Evolutionary conservation across 2,797 vertebrate species (phyloP).

Genomic region (Champsocephalus gunnari): DNA sequence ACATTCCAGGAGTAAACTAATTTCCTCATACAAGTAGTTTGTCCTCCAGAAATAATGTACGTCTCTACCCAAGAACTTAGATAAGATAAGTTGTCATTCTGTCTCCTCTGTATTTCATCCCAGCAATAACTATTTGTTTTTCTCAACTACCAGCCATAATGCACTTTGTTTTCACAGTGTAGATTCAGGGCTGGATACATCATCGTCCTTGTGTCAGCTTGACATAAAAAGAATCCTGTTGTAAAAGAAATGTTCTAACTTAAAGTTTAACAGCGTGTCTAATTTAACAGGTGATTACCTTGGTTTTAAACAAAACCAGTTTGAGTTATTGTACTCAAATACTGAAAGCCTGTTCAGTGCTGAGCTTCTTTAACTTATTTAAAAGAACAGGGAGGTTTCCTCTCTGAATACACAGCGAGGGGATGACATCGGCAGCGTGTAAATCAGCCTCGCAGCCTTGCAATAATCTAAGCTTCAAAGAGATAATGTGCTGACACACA

Average conservation of each 20-base stretch:
- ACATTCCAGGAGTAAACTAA: conserved; percentile 1
- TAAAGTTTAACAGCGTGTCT: not conserved
- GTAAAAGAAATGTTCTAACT: not conserved
- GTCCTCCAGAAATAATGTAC: conserved; percentile 33
- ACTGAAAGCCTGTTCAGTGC: conserved; percentile 30
- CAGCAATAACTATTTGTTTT: conserved; percentile 81
- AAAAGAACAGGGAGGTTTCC: conserved; percentile 43
- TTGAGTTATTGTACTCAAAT: conserved; percentile 26
- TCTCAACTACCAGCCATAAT: conserved; percentile 48
- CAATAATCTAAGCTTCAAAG: conserved; percentile 52
- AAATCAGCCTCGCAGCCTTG: conserved; percentile 57
- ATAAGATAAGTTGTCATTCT: conserved; percentile 82
- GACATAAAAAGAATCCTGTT: not conserved
- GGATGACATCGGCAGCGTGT: conserved; percentile 73
- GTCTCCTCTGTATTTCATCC: conserved; percentile 76
- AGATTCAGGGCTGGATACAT: conserved; percentile 8
- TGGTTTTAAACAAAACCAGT: not conserved
- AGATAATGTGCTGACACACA: conserved; percentile 40
- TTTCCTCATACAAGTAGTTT: conserved; percentile 34
- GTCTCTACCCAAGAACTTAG: conserved; percentile 51
- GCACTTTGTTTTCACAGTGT: conserved; percentile 16
- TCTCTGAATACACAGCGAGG: conserved; percentile 48
- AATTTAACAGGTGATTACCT: not conserved
- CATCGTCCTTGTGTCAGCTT: not conserved
- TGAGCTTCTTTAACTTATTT: conserved; percentile 30